Percentiles rank a stretch among this genome's conserved stretches.
Conservation (phyloP, 2,888 invertebrate species). For the Phengaris alcon region DNA sequence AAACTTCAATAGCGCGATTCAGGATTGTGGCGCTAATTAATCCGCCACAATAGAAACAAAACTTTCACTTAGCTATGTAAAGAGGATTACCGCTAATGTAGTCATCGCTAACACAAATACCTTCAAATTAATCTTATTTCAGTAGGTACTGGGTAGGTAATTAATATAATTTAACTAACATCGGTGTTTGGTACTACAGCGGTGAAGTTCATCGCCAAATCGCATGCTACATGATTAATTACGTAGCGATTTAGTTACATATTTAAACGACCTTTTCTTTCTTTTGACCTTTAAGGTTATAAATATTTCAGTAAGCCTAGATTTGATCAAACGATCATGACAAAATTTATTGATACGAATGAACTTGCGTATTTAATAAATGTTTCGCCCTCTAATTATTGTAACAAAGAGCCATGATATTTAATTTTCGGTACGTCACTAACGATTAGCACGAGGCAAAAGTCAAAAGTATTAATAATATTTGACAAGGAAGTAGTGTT, state of each 20-base stretch:
- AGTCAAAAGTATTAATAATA: no score
- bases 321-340: constrained; percentile 3
- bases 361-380: neutral
- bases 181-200: constrained; percentile 30
- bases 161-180: constrained; percentile 31
- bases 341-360: constrained; percentile 8
- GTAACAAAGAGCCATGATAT: neutral
- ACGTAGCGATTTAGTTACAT: constrained; percentile 19
- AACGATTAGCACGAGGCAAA: neutral
- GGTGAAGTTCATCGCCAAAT: constrained; percentile 32
- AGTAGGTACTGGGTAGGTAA: neutral
- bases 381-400: neutral
- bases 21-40: no score
- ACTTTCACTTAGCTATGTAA: no score
- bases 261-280: constrained; percentile 26
- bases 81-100: no score
- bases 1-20: no score
- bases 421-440: neutral
- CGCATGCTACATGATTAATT: constrained; percentile 35
- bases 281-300: neutral
- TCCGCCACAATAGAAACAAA: no score
- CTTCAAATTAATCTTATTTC: neutral
- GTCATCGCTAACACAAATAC: neutral
- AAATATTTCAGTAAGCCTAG: neutral
- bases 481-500: no score